Evolutionary conservation across 2,113 vertebrate species (phyloP).

Genomic region (Phaethon lepturus): DNA sequence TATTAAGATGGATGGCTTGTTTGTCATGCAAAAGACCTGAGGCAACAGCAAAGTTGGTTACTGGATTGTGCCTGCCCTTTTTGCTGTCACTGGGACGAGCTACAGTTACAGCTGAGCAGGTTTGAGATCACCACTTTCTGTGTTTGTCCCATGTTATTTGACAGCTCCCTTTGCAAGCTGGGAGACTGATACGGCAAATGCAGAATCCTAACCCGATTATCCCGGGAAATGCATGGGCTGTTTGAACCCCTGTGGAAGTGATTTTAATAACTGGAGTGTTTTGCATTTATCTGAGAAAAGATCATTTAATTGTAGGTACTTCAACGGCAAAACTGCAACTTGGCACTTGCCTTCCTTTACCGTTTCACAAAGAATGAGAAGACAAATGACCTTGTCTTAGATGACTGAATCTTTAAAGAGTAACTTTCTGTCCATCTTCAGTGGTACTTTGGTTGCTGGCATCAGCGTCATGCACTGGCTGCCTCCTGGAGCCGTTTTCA

Average conservation of each 20-base stretch:
- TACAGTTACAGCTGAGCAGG: neutral
- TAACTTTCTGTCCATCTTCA: neutral
- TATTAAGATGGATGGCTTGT: neutral
- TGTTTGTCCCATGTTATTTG: neutral
- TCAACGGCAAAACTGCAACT: neutral
- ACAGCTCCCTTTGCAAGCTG: neutral
- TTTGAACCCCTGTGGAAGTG: neutral
- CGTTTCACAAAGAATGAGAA: neutral
- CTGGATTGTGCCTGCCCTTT: neutral
- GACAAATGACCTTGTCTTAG: neutral
- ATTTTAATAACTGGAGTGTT: neutral
- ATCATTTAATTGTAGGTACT: neutral
- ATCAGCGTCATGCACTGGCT: neutral
- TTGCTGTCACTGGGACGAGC: neutral
- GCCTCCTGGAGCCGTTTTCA: neutral
- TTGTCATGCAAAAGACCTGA: neutral
- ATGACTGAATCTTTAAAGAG: neutral
- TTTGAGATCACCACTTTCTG: neutral
- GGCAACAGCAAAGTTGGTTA: neutral
- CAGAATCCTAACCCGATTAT: neutral
- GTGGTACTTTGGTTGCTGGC: neutral
- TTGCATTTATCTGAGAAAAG: neutral
- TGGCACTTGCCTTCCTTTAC: neutral
- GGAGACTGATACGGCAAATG: neutral
- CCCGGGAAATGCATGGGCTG: neutral